Evolutionary conservation across 1,140 invertebrate genomes (phyloP).

Genomic region (Gonioctena quinquepunctata): DNA sequence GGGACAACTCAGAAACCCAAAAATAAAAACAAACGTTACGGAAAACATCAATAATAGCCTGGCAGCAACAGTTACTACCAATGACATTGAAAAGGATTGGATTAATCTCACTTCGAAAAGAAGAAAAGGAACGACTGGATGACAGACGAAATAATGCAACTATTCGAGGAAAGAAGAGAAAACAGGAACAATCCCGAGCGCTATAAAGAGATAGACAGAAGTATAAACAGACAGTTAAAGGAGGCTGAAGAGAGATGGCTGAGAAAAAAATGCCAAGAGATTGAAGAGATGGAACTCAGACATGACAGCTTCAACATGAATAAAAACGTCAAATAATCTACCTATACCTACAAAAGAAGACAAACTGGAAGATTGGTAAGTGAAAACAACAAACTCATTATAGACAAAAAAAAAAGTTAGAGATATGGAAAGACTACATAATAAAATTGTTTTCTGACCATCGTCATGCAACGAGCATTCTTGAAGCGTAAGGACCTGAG

Average conservation of each 20-base stretch:
- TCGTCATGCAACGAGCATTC: neutral
- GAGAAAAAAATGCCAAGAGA: slow-evolving; percentile 26
- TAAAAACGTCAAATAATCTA: slow-evolving; percentile 11
- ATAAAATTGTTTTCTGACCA: neutral
- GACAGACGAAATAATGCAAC: neutral
- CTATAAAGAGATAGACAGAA: slow-evolving; percentile 23
- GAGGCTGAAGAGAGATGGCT: slow-evolving; percentile 29
- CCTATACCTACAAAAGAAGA: slow-evolving; percentile 1
- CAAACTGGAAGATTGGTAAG: neutral
- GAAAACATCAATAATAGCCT: neutral
- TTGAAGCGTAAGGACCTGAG: neutral
- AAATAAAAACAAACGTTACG: neutral
- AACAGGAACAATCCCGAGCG: neutral
- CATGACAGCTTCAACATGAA: slow-evolving; percentile 23
- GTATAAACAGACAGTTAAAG: slow-evolving; percentile 20
- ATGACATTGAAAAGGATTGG: neutral
- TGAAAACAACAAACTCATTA: neutral
- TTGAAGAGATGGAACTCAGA: slow-evolving; percentile 23
- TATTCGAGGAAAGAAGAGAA: neutral
- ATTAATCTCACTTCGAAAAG: neutral
- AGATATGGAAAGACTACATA: neutral
- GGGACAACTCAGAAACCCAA: neutral
- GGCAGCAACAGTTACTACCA: neutral
- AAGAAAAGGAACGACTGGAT: neutral
- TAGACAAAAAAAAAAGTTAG: neutral